These are phyloP conservation scores for Julus scandinavius DNA, from an alignment of 2,888 invertebrate genomes.

Conservation along the genomic window DNA sequence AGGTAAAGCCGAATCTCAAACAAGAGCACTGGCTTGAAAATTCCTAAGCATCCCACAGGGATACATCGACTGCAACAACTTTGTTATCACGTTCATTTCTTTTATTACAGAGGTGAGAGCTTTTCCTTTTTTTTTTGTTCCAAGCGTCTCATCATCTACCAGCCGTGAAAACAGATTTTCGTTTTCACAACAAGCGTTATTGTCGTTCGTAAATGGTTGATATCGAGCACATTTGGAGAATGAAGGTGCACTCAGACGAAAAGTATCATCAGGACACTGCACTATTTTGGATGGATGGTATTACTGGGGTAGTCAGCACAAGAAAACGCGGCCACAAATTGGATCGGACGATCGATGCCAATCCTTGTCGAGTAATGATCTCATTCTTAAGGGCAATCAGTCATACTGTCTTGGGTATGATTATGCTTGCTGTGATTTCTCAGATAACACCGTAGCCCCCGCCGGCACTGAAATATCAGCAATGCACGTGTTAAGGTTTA, in stretches of 20 bases:
- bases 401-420: conserved; percentile 30
- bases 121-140: not conserved
- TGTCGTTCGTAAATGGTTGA: conserved; percentile 39
- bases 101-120: conserved; percentile 34
- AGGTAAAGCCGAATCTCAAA: conserved; percentile 6
- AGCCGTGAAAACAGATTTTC: conserved; percentile 22
- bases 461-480: not conserved
- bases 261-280: not conserved
- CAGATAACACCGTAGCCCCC: not conserved
- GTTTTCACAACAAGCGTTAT: conserved; percentile 15
- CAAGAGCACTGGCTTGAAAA: not conserved
- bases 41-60: conserved; percentile 7
- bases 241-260: conserved; percentile 36
- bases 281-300: not conserved
- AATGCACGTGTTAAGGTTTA: not conserved
- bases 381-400: conserved; percentile 43
- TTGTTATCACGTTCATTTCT: conserved; percentile 43
- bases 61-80: conserved; percentile 31
- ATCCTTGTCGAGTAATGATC: conserved; percentile 29
- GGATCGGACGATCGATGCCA: conserved; percentile 11
- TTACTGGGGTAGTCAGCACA: not conserved
- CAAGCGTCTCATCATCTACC: conserved; percentile 31
- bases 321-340: conserved; percentile 10
- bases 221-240: conserved; percentile 44
- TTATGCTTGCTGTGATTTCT: conserved; percentile 31